phyloP scores from a whole-genome alignment of 2,797 vertebrate species.

The Myotis planiceps region DNA sequence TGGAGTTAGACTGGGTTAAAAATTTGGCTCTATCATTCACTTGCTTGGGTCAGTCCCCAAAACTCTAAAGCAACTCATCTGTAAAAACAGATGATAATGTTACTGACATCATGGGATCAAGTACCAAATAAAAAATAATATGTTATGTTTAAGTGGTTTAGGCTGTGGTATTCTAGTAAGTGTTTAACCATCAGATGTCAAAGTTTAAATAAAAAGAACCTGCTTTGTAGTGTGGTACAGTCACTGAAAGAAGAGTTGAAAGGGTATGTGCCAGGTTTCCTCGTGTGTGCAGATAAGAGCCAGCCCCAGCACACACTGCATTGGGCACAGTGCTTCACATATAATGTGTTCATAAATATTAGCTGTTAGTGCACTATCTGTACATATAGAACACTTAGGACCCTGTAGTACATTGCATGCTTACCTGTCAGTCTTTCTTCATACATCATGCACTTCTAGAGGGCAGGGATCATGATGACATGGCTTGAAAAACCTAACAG shows the following conservation, averaged over 20 bases:
- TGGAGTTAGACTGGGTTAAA: not conserved
- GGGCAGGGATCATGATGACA: not conserved
- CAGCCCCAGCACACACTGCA: not conserved
- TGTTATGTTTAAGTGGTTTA: not conserved
- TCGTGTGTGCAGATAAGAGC: not conserved
- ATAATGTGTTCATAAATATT: not conserved
- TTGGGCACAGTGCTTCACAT: not conserved
- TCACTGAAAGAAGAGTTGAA: not conserved
- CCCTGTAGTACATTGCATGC: too few species aligned
- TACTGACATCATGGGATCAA: not conserved
- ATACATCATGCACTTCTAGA: not conserved
- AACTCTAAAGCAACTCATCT: not conserved
- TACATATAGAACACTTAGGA: not conserved
- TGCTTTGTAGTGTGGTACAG: not conserved
- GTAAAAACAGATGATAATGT: not conserved
- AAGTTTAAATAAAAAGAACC: not conserved
- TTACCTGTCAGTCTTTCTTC: not conserved
- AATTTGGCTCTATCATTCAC: not conserved
- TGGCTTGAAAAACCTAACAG: not conserved
- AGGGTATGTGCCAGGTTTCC: rapidly evolving
- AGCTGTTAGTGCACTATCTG: not conserved
- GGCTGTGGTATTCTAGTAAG: not conserved
- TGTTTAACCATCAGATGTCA: not conserved
- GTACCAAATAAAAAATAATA: not conserved
- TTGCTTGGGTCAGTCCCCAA: not conserved